Conservation (phyloP, 2,113 vertebrate genomes). For the Upupa epops region DNA sequence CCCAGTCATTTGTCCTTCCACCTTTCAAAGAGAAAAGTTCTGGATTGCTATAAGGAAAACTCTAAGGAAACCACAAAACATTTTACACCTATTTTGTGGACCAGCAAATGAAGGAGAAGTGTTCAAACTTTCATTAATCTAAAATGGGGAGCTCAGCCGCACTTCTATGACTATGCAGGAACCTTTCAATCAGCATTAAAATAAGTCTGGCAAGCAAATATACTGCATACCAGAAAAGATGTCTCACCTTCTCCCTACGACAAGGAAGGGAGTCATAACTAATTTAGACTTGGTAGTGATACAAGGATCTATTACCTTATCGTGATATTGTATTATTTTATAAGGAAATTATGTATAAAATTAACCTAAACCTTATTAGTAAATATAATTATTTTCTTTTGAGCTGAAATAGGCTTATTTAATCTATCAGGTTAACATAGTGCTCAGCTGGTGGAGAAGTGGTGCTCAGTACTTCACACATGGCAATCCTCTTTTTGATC, state of each 20-base stretch:
- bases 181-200: background rate
- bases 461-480: background rate
- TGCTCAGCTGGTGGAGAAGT: background rate
- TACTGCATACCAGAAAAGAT: background rate
- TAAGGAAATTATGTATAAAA: background rate
- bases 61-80: background rate
- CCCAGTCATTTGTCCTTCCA: background rate
- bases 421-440: background rate
- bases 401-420: background rate
- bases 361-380: background rate
- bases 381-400: background rate
- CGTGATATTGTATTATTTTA: background rate
- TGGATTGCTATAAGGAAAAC: background rate
- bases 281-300: too few relatives aligned
- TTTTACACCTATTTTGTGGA: background rate
- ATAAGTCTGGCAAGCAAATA: background rate
- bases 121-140: background rate
- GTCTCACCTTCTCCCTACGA: background rate
- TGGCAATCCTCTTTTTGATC: background rate
- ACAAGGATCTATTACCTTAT: too few relatives aligned
- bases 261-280: background rate
- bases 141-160: background rate
- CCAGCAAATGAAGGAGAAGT: background rate
- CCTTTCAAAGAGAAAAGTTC: background rate
- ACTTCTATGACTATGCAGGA: background rate